These are phyloP conservation scores for Pentalonia nigronervosa DNA, from an alignment of 1,140 invertebrate species.

Conservation along the genomic window DNA sequence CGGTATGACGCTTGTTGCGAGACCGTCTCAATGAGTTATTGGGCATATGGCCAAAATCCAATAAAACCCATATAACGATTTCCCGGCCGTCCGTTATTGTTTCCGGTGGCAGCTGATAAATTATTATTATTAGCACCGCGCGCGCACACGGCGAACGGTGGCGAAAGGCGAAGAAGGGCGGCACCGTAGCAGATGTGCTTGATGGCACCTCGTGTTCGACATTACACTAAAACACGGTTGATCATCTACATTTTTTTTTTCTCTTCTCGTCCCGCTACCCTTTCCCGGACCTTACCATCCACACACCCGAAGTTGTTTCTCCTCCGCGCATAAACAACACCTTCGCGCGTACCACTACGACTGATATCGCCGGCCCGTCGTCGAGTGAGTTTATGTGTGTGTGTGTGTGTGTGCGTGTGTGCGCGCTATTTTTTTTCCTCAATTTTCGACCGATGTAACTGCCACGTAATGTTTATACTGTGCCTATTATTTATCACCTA, in stretches of 20 bases:
- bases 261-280: neutral
- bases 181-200: constrained; percentile 35
- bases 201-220: constrained; percentile 54
- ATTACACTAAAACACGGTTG: constrained; percentile 50
- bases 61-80: constrained; percentile 55
- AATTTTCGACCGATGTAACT: neutral
- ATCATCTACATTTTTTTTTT: constrained; percentile 52
- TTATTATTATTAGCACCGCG: constrained; percentile 48
- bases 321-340: neutral
- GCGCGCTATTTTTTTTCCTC: neutral
- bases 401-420: neutral
- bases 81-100: constrained; percentile 52
- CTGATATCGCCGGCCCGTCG: neutral
- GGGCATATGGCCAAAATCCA: constrained; percentile 48
- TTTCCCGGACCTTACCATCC: neutral
- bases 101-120: constrained; percentile 58
- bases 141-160: neutral
- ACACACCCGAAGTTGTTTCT: neutral
- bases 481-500: no score
- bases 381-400: neutral
- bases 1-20: constrained; percentile 33
- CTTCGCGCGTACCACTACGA: neutral
- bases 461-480: neutral
- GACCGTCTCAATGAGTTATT: constrained; percentile 53
- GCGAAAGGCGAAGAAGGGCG: neutral